Conservation (phyloP, 2,113 vertebrate species). For the Colossoma macropomum region DNA sequence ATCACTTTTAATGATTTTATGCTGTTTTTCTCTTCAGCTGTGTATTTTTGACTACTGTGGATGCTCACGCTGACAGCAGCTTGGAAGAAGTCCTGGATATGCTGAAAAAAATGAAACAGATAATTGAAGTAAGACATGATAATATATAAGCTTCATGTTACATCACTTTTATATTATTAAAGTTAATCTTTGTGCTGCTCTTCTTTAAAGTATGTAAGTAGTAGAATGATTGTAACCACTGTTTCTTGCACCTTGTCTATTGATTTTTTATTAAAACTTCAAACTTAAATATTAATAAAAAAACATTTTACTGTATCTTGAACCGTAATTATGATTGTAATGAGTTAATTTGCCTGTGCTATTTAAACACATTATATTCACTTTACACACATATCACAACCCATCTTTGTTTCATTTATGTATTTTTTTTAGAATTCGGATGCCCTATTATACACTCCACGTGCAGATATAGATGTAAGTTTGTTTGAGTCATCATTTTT, state of each 20-base stretch:
- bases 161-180: too few relatives aligned
- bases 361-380: not conserved
- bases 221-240: too few relatives aligned
- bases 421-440: constrained; percentile 65
- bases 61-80: not conserved
- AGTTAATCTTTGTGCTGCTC: not conserved
- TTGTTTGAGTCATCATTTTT: not conserved
- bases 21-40: constrained; percentile 41
- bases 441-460: constrained; percentile 69
- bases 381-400: not conserved
- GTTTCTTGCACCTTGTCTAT: too few relatives aligned
- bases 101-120: not conserved
- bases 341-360: not conserved
- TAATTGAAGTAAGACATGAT: constrained; percentile 40
- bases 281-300: too few relatives aligned
- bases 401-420: not conserved
- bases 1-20: not conserved
- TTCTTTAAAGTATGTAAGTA: not conserved
- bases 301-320: too few relatives aligned
- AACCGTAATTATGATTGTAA: too few relatives aligned
- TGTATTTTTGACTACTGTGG: constrained; percentile 39
- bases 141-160: not conserved
- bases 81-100: not conserved
- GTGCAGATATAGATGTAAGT: constrained; percentile 3
- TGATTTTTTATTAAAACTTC: too few relatives aligned